phyloP scores from a whole-genome alignment of 1,140 invertebrate species.

The Cecropterus lyciades region DNA sequence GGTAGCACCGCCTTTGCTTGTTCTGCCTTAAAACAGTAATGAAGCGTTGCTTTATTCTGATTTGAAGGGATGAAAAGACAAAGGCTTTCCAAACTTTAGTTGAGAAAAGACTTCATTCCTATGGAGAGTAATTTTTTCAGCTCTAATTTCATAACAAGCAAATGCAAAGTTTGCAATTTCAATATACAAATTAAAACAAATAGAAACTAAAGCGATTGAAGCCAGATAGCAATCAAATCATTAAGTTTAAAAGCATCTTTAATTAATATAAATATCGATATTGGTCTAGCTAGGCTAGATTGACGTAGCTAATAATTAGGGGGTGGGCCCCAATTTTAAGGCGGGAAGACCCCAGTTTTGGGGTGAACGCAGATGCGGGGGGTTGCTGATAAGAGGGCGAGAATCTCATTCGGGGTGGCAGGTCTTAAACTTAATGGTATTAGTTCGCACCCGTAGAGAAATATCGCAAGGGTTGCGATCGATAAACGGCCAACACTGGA shows the following conservation, averaged over 20 bases:
- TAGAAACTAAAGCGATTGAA: not conserved
- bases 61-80: no score
- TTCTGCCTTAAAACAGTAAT: no score
- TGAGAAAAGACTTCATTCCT: no score
- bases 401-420: slow-evolving; percentile 37
- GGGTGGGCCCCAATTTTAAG: slow-evolving; percentile 50
- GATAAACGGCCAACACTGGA: slow-evolving; percentile 11
- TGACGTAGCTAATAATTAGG: slow-evolving; percentile 57
- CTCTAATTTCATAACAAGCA: no score
- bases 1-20: no score
- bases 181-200: no score
- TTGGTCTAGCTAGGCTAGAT: slow-evolving; percentile 42
- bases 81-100: no score
- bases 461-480: slow-evolving; percentile 36
- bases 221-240: not conserved
- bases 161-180: no score
- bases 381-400: slow-evolving; percentile 57
- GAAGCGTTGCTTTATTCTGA: no score
- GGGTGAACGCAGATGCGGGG: slow-evolving; percentile 49
- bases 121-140: no score
- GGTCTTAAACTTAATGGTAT: slow-evolving; percentile 37
- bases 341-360: slow-evolving; percentile 62
- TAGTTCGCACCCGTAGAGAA: slow-evolving; percentile 37
- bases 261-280: slow-evolving; percentile 30
- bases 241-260: slow-evolving; percentile 8